Percentiles rank a stretch among this genome's conserved stretches.
phyloP scores from a whole-genome alignment of 1,140 invertebrate genomes.

The Lasioglossum albipes region DNA sequence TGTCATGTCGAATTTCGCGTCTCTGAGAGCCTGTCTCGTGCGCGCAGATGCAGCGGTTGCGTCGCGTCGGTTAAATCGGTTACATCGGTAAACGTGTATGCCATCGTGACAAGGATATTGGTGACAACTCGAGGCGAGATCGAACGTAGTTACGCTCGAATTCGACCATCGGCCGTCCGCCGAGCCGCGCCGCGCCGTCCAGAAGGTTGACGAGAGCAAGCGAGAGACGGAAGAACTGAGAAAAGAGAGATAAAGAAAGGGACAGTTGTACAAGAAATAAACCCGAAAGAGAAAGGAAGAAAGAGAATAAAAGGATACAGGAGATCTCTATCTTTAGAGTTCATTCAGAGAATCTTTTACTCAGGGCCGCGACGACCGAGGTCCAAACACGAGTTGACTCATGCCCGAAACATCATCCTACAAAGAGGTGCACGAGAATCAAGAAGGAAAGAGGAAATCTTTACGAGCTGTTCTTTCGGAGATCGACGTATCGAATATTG shows the following conservation, averaged over 20 bases:
- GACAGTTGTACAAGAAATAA: slow-evolving; percentile 5
- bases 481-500: not conserved
- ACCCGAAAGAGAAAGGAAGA: slow-evolving; percentile 58
- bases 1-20: no score
- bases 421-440: not conserved
- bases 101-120: no score
- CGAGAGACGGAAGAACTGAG: slow-evolving; percentile 29
- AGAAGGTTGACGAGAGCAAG: slow-evolving; percentile 16
- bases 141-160: not conserved
- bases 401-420: slow-evolving; percentile 29
- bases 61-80: no score
- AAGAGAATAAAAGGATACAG: slow-evolving; percentile 50
- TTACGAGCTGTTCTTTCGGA: not conserved
- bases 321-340: slow-evolving; percentile 75
- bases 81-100: not conserved
- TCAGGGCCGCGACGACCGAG: slow-evolving; percentile 46
- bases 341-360: slow-evolving; percentile 74
- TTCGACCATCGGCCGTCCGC: not conserved
- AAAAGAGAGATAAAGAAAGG: slow-evolving; percentile 40
- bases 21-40: no score
- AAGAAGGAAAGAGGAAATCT: not conserved
- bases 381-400: slow-evolving; percentile 69
- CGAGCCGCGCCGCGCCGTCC: not conserved
- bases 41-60: no score
- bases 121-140: not conserved